Conservation (phyloP, 2,888 invertebrate species). For the Seladonia tumulorum region DNA sequence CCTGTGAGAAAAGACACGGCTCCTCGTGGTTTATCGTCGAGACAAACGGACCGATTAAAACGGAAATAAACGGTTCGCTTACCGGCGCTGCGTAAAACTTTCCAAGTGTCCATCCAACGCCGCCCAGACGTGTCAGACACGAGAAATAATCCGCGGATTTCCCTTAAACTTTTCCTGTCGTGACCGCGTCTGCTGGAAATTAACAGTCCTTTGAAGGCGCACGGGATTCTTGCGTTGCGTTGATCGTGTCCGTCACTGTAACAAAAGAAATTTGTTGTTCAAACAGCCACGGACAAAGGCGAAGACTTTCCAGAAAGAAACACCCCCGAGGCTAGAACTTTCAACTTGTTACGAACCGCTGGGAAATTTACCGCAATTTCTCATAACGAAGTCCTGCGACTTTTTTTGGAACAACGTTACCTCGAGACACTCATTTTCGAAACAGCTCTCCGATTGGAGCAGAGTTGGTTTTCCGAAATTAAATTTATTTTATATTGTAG, state of each 20-base stretch:
- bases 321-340: background rate
- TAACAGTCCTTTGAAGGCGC: slow-evolving; percentile 34
- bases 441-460: too few species aligned
- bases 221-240: background rate
- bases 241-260: slow-evolving; percentile 13
- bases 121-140: slow-evolving; percentile 36
- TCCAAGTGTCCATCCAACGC: slow-evolving; percentile 42
- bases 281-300: background rate
- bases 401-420: too few species aligned
- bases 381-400: background rate
- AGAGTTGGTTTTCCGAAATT: too few species aligned
- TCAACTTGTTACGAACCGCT: background rate
- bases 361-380: background rate
- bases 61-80: slow-evolving; percentile 67
- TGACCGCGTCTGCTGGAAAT: slow-evolving; percentile 19
- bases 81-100: slow-evolving; percentile 59
- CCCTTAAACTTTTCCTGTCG: slow-evolving; percentile 7
- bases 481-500: too few species aligned
- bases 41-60: slow-evolving; percentile 68
- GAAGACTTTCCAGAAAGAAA: background rate
- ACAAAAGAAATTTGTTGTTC: slow-evolving; percentile 21
- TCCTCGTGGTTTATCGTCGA: slow-evolving; percentile 61
- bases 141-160: slow-evolving; percentile 44
- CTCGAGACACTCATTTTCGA: too few species aligned
- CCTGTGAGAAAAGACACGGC: slow-evolving; percentile 56